Conservation (phyloP, 2,797 vertebrate species). For the Danio tinwini region DNA sequence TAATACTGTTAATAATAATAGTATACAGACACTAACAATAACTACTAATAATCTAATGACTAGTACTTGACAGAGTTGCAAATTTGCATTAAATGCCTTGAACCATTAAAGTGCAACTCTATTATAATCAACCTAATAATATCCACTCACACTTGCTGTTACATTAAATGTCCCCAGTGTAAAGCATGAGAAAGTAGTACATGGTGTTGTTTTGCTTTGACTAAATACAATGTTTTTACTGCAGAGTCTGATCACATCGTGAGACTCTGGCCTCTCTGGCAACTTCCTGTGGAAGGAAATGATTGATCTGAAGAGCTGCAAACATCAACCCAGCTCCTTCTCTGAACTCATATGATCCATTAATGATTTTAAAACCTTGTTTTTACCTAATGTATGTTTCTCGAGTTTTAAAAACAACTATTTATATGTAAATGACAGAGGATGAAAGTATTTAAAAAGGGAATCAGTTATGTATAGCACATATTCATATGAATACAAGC, state of each 20-base stretch:
- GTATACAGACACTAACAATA: too few relatives aligned
- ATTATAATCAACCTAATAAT: neutral
- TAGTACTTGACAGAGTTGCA: too few relatives aligned
- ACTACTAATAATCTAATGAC: too few relatives aligned
- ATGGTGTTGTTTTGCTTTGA: neutral
- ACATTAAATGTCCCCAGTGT: neutral
- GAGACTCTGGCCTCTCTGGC: slow-evolving; percentile 54
- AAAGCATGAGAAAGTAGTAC: neutral
- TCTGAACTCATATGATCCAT: neutral
- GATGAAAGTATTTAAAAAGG: neutral
- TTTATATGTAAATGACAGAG: neutral
- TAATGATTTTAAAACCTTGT: neutral
- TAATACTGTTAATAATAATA: too few relatives aligned
- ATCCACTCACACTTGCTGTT: neutral
- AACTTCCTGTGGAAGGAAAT: slow-evolving; percentile 79
- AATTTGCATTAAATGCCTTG: too few relatives aligned
- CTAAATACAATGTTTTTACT: neutral
- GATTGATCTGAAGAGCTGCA: slow-evolving; percentile 69
- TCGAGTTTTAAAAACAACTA: neutral
- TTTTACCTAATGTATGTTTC: slow-evolving; percentile 1
- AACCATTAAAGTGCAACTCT: too few relatives aligned
- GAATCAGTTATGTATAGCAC: neutral
- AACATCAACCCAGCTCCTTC: slow-evolving; percentile 32
- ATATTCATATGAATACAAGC: neutral
- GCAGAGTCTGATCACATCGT: slow-evolving; percentile 25